Evolutionary conservation across 2,888 invertebrate genomes (phyloP), one percentile per base, ranked within the genome.

Genomic region (Nomada goodeniana): DNA sequence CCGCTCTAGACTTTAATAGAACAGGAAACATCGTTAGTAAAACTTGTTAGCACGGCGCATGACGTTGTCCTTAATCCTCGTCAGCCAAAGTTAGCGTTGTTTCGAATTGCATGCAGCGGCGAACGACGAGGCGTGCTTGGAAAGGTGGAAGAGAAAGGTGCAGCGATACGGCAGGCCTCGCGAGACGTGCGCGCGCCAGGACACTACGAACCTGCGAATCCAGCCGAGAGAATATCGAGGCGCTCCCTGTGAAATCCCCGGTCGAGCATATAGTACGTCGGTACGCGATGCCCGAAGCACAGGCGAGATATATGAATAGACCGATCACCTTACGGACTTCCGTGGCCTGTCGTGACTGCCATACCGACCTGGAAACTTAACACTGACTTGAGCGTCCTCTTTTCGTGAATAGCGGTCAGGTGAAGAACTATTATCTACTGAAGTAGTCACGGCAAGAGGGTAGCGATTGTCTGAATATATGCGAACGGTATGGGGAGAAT

Each of bases 1-100:
- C 42, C 9, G 26, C 18, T 4, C 13, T 26, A 47, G n/a, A 10
- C 4, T 59, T 23, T 70, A 60, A 70, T 64, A 36, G 47, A 64
- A 23, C 29, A 13, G 55, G 29, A 57, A 78, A 78, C 78, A 72
- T 80, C n/a, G 55, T 57, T 23, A n/a, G 26, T 50, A 23, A 80
- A 80, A 55, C 61, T 55, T 50, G 60, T 69, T 65, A 65, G 18
- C 9, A 2, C 20, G 44, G 36, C 23, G 29, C 50, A 55, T 50
- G 67, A 71, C 55, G 36, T 10, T 59, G 26, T 29, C 18, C n/a
- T 65, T 80, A 67, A 73, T 80, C 74, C 47, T 50, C 44, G 61
- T 67, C 69, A 57, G 9, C 50, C 42, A 10, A 61, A 57, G 23
- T 60, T 55, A 65, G 59, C 29, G 50, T 18, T 15, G 10, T 9